Evolutionary conservation across 2,113 vertebrate species (phyloP).

Genomic region (Grammomys surdaster): DNA sequence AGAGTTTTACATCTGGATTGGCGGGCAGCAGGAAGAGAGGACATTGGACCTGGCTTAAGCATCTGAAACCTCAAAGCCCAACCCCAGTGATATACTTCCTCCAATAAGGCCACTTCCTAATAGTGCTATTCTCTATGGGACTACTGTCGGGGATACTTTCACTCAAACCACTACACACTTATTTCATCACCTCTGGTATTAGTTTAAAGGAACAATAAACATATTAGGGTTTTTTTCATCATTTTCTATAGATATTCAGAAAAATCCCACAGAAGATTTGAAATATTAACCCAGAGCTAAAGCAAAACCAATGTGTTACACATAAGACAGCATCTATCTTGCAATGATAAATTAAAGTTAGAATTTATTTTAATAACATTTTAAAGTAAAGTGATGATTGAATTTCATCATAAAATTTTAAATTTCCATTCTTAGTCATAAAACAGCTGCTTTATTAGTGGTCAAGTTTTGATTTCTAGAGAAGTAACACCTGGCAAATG

Average conservation of each 20-base stretch:
- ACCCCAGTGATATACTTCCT: not conserved
- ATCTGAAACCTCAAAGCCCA: not conserved
- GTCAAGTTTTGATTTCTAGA: slow-evolving; percentile 47
- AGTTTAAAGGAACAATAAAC: slow-evolving; percentile 31
- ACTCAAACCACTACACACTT: no score
- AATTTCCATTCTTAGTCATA: not conserved
- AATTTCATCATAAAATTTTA: not conserved
- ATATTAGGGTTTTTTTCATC: not conserved
- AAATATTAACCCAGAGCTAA: not conserved
- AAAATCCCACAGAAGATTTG: not conserved
- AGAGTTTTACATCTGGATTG: not conserved
- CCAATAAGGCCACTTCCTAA: not conserved
- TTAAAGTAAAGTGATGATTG: not conserved
- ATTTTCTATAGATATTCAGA: not conserved
- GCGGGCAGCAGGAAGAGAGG: not conserved
- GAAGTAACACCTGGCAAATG: slow-evolving; percentile 13
- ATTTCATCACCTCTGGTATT: not conserved
- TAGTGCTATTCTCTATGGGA: not conserved
- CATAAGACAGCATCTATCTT: not conserved
- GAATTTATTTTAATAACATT: slow-evolving; percentile 26
- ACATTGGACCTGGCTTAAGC: not conserved
- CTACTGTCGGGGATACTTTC: not conserved
- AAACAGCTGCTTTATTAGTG: not conserved
- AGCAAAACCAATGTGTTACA: not conserved
- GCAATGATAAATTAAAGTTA: slow-evolving; percentile 9